Conservation (phyloP, 2,797 vertebrate species). For the Spinus pinus region DNA sequence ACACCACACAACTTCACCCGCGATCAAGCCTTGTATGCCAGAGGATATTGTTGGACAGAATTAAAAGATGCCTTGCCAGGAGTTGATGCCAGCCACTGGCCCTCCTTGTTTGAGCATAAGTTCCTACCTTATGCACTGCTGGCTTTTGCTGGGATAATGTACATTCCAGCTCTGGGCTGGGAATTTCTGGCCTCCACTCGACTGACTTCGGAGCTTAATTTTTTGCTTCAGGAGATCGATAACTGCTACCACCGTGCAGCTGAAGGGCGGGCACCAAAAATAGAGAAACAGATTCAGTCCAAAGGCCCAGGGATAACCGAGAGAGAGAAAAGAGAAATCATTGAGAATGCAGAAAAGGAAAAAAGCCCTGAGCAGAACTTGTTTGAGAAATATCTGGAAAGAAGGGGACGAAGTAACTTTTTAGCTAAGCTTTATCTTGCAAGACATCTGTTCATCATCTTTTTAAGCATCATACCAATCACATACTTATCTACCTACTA, state of each 20-base stretch:
- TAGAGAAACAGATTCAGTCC: slow-evolving; percentile 99
- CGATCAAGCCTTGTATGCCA: slow-evolving; percentile 97
- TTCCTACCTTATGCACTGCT: slow-evolving; percentile 97
- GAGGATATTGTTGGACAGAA: slow-evolving; percentile 99
- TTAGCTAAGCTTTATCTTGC: slow-evolving; percentile 94
- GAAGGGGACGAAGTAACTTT: slow-evolving; percentile 95
- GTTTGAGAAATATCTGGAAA: slow-evolving; percentile 97
- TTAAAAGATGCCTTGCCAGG: slow-evolving; percentile 92
- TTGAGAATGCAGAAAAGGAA: slow-evolving; percentile 98
- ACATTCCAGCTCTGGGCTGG: slow-evolving; percentile 95
- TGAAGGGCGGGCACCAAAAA: slow-evolving; percentile 96
- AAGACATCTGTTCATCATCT: slow-evolving; percentile 93
- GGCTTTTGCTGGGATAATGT: slow-evolving; percentile 98
- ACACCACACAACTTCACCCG: slow-evolving; percentile 99
- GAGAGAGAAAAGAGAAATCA: slow-evolving; percentile 93
- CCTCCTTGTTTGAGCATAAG: slow-evolving; percentile 97
- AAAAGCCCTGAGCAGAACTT: slow-evolving; percentile 98
- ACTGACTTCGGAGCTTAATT: slow-evolving; percentile 98
- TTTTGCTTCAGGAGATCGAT: slow-evolving; percentile 98
- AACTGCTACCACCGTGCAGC: slow-evolving; percentile 98
- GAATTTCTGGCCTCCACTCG: slow-evolving; percentile 97
- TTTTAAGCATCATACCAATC: slow-evolving; percentile 95
- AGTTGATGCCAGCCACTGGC: slow-evolving; percentile 88
- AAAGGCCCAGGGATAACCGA: slow-evolving; percentile 98
- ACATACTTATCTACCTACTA: slow-evolving; percentile 96